A percentile compares a stretch with the other conserved stretches of the same genome.
Evolutionary conservation across 1,140 invertebrate species (phyloP).

Genomic region (Lepidostoma basale): DNA sequence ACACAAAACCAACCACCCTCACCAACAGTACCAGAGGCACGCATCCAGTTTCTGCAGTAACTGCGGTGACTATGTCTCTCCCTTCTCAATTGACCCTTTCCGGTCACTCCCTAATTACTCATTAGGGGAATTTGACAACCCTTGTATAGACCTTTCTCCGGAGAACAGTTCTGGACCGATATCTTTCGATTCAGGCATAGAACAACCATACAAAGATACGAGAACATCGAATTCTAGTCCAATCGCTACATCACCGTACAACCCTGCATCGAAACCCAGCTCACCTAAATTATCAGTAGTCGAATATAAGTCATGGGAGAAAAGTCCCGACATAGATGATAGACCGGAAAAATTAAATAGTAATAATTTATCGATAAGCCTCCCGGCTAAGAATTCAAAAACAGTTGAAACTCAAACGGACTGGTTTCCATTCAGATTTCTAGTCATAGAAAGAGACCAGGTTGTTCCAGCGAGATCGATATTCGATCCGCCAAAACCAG

Average conservation of each 20-base stretch:
- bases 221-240: slow-evolving; percentile 45
- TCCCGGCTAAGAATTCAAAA: slow-evolving; percentile 13
- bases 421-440: slow-evolving; percentile 33
- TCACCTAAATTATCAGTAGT: slow-evolving; percentile 33
- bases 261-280: slow-evolving; percentile 21
- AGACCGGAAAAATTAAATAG: slow-evolving; percentile 11
- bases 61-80: slow-evolving; percentile 40
- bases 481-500: slow-evolving; percentile 30
- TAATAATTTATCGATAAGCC: slow-evolving; percentile 23
- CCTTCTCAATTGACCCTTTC: slow-evolving; percentile 4
- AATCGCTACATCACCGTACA: slow-evolving; percentile 15
- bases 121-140: slow-evolving; percentile 24
- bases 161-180: slow-evolving; percentile 45
- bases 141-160: slow-evolving; percentile 37
- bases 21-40: slow-evolving; percentile 2
- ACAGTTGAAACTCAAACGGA: slow-evolving; percentile 43
- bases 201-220: slow-evolving; percentile 43
- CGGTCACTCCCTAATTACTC: slow-evolving; percentile 41
- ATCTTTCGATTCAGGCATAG: slow-evolving; percentile 46
- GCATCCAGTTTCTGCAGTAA: slow-evolving; percentile 39
- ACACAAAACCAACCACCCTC: not conserved
- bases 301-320: slow-evolving; percentile 34
- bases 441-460: slow-evolving; percentile 33
- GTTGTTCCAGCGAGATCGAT: slow-evolving; percentile 33
- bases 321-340: slow-evolving; percentile 12